phyloP scores from a whole-genome alignment of 2,797 vertebrate species.

The Limnodromus scolopaceus region DNA sequence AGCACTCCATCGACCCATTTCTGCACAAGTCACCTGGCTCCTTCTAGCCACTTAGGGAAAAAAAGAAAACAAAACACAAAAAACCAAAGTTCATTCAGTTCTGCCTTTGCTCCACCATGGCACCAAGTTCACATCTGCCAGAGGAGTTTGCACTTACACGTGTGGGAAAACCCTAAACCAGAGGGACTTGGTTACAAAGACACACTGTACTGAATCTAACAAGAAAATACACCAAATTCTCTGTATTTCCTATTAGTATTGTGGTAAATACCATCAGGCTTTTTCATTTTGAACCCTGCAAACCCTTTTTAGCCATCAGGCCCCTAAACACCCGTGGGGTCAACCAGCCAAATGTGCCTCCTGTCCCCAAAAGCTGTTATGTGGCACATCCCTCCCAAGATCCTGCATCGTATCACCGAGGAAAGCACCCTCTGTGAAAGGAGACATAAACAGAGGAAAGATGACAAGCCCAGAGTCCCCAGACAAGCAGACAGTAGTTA shows the following conservation, averaged over 20 bases:
- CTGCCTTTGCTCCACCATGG: not conserved
- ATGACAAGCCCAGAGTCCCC: not conserved
- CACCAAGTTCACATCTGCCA: not conserved
- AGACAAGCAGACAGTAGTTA: not conserved
- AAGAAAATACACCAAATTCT: not conserved
- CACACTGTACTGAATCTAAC: too few species aligned
- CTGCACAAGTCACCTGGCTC: not conserved
- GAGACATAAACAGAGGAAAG: not conserved
- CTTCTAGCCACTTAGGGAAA: not conserved
- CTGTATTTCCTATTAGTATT: not conserved
- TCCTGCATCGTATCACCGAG: rapidly evolving
- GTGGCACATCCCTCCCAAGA: not conserved
- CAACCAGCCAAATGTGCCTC: not conserved
- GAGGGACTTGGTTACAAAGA: not conserved
- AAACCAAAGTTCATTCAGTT: not conserved
- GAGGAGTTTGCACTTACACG: not conserved
- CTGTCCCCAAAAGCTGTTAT: not conserved
- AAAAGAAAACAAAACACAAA: too few species aligned
- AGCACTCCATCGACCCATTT: not conserved
- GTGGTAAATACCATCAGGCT: not conserved
- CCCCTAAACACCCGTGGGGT: rapidly evolving
- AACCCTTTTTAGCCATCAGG: not conserved
- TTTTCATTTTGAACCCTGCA: not conserved
- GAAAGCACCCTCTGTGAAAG: not conserved
- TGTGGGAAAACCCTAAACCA: not conserved